These are phyloP conservation scores for Diprion similis DNA, from an alignment of 1,140 invertebrate genomes.

Conservation along the genomic window DNA sequence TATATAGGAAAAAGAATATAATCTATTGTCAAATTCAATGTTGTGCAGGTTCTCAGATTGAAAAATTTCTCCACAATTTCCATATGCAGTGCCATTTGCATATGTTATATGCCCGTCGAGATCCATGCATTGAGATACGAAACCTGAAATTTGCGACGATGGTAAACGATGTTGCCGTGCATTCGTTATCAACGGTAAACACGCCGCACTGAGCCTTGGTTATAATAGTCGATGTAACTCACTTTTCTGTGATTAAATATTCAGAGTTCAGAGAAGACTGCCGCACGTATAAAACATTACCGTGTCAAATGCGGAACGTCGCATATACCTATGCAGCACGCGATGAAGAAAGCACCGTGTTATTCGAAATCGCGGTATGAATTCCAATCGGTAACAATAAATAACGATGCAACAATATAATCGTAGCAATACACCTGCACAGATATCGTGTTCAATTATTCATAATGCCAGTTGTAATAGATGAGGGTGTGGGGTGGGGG, in stretches of 20 bases:
- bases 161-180: background rate
- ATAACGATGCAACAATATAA: too few species aligned
- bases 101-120: background rate
- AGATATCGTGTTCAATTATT: too few species aligned
- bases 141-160: background rate
- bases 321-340: too few species aligned
- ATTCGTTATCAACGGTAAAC: background rate
- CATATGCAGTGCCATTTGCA: background rate
- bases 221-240: background rate
- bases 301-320: too few species aligned
- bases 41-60: background rate
- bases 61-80: background rate
- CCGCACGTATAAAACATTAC: too few species aligned
- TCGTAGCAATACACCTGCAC: too few species aligned
- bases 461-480: too few species aligned
- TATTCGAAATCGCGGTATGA: too few species aligned
- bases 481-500: too few species aligned
- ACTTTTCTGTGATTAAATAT: background rate
- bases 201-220: background rate
- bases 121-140: background rate
- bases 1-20: background rate
- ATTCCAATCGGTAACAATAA: too few species aligned
- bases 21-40: background rate
- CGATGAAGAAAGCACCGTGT: too few species aligned
- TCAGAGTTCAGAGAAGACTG: background rate